Percentiles rank a stretch among this genome's conserved stretches.
Conservation (phyloP, 2,113 vertebrate genomes). For the Aegithalos caudatus region DNA sequence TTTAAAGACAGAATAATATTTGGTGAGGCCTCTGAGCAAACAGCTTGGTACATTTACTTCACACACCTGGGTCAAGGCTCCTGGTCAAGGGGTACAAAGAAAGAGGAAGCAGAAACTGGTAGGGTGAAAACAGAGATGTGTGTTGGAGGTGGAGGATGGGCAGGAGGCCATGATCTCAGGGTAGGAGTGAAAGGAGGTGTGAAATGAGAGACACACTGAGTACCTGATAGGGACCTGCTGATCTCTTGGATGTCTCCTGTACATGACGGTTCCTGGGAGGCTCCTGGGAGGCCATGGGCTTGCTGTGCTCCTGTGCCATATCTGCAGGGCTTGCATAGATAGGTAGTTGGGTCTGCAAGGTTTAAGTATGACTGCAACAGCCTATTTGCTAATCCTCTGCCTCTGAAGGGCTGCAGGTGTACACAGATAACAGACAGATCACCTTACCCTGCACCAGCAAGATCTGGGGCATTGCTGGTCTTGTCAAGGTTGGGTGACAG, state of each 20-base stretch:
- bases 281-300: background rate
- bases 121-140: background rate
- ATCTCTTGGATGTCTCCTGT: background rate
- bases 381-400: background rate
- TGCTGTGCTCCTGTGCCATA: background rate
- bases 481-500: background rate
- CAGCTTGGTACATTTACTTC: background rate
- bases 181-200: background rate
- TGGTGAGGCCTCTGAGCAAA: background rate
- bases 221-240: background rate
- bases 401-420: background rate
- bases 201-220: background rate
- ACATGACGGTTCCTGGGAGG: background rate
- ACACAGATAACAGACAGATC: background rate
- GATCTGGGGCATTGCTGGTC: background rate
- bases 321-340: background rate
- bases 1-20: background rate
- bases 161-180: background rate
- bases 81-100: background rate
- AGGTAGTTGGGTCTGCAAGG: background rate
- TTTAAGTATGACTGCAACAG: background rate
- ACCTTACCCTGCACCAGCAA: background rate
- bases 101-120: background rate
- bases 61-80: background rate
- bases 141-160: background rate